Conservation (phyloP, 2,113 vertebrate genomes). For the Xenopus laevis region DNA sequence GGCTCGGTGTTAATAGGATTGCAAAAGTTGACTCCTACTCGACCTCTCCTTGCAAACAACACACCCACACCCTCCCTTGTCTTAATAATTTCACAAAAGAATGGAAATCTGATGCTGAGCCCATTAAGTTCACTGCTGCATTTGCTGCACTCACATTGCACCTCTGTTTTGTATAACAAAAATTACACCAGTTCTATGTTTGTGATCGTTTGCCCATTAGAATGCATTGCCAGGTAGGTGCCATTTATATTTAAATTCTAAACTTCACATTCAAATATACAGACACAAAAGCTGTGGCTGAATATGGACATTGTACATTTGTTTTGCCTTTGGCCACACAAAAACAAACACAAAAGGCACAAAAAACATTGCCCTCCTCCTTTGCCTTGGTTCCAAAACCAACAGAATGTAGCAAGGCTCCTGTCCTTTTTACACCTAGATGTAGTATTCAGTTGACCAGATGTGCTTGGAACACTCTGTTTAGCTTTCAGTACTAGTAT, state of each 20-base stretch:
- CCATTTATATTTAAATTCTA: constrained; percentile 19
- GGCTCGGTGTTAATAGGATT: constrained; percentile 60
- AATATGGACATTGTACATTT: no score
- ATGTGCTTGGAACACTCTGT: no score
- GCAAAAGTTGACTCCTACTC: constrained; percentile 60
- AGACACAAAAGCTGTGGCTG: no score
- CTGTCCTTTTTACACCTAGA: no score
- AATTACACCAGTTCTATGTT: background rate
- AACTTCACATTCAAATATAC: background rate
- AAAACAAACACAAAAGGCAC: no score
- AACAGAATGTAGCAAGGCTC: no score
- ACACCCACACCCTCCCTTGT: constrained; percentile 53
- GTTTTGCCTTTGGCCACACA: no score
- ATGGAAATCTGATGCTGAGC: constrained; percentile 46
- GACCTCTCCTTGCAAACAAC: constrained; percentile 60
- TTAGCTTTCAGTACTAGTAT: no score
- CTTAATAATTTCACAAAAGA: constrained; percentile 43
- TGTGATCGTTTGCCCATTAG: background rate
- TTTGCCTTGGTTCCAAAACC: no score
- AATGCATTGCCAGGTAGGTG: constrained; percentile 6
- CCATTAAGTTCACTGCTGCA: constrained; percentile 38
- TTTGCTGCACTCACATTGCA: background rate
- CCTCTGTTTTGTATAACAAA: background rate
- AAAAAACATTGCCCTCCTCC: no score
- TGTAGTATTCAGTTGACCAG: no score